Evolutionary conservation across 1,140 invertebrate genomes (phyloP).

Genomic region (Grapholita molesta): DNA sequence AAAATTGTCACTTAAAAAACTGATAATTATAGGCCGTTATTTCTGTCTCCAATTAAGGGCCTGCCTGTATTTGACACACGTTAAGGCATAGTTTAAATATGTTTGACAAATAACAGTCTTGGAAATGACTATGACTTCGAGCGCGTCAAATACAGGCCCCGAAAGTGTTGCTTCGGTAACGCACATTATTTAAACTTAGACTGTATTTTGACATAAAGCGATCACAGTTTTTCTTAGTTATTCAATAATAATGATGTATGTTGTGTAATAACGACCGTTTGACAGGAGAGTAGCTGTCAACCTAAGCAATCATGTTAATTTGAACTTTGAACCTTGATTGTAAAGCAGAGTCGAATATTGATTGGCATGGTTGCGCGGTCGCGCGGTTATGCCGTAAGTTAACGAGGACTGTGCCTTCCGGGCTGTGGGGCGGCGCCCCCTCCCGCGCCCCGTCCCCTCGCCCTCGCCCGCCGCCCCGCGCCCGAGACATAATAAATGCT

Average conservation of each 20-base stretch:
- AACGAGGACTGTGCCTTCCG: slow-evolving; percentile 59
- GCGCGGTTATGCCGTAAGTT: slow-evolving; percentile 24
- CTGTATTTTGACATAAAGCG: background rate
- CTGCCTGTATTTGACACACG: background rate
- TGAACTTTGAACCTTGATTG: background rate
- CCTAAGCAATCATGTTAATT: background rate
- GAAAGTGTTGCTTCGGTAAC: background rate
- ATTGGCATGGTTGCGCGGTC: slow-evolving; percentile 19
- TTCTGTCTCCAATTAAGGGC: background rate
- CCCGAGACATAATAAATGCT: slow-evolving; percentile 63
- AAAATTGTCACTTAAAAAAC: background rate
- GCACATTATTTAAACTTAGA: background rate
- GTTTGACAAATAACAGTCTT: background rate
- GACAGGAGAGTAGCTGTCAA: background rate
- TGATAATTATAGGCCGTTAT: background rate
- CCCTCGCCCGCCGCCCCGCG: slow-evolving; percentile 27
- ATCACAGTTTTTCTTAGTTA: slow-evolving; percentile 8
- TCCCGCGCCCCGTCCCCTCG: background rate
- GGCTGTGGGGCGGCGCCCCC: slow-evolving; percentile 26
- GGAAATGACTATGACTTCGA: background rate
- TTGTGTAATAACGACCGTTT: background rate
- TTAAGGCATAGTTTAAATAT: background rate
- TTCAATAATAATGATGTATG: background rate
- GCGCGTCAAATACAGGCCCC: background rate
- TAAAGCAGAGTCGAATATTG: background rate